A percentile compares a stretch with the other conserved stretches of the same genome.
phyloP scores from a whole-genome alignment of 2,797 vertebrate species.

The Erethizon dorsatum region DNA sequence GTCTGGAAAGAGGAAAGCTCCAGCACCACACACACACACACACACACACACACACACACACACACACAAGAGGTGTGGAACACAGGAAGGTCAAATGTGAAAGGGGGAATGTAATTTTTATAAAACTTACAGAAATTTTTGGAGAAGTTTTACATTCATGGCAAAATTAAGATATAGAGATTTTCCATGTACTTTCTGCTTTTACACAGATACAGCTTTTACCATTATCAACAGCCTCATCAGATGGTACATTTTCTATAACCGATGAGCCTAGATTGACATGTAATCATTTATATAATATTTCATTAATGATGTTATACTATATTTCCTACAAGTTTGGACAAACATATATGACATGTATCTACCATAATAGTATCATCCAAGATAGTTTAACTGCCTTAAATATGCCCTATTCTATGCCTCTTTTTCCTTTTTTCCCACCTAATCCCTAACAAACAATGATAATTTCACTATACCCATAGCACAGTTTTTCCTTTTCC shows the following conservation, averaged over 20 bases:
- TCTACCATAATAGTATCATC: background rate
- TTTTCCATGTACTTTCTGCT: background rate
- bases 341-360: no score
- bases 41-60: background rate
- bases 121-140: background rate
- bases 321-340: background rate
- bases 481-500: background rate
- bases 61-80: background rate
- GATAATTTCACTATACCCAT: background rate
- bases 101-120: background rate
- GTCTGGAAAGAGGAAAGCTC: background rate
- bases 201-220: background rate
- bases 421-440: background rate
- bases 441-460: background rate
- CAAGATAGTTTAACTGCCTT: background rate
- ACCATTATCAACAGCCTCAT: background rate
- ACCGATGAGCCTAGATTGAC: background rate
- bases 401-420: background rate
- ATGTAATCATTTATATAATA: background rate
- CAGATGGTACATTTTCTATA: background rate
- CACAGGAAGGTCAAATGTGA: background rate
- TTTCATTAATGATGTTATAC: background rate
- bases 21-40: background rate
- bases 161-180: background rate
- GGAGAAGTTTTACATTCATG: background rate